A percentile compares a stretch with the other conserved stretches of the same genome.
Conservation (phyloP, 2,113 vertebrate species). For the Gasterosteus nipponicus region DNA sequence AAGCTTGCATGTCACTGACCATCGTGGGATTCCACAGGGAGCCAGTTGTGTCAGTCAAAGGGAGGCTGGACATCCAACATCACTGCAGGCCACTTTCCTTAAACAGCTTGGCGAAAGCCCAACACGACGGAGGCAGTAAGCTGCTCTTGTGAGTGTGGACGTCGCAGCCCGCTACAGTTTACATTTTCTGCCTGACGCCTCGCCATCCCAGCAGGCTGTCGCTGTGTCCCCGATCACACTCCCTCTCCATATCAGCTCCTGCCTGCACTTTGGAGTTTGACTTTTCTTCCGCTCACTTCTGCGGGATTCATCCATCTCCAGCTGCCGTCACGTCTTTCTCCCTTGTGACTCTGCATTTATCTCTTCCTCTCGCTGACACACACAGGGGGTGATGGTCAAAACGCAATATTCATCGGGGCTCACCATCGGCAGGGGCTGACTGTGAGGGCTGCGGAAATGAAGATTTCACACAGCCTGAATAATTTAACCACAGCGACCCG, state of each 20-base stretch:
- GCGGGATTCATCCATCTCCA: constrained; percentile 26
- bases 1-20: constrained; percentile 4
- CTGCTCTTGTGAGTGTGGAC: constrained; percentile 46
- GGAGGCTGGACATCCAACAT: constrained; percentile 47
- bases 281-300: too few species aligned
- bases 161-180: constrained; percentile 7
- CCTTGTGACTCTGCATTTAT: constrained; percentile 59
- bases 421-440: constrained; percentile 70
- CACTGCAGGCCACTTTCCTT: constrained; percentile 32
- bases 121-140: constrained; percentile 38
- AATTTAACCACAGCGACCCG: constrained; percentile 78
- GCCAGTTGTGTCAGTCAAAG: constrained; percentile 25
- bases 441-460: constrained; percentile 73
- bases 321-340: constrained; percentile 22
- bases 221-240: constrained; percentile 46
- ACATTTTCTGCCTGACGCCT: not conserved
- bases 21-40: constrained; percentile 17
- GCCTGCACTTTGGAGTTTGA: constrained; percentile 3
- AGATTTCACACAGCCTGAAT: constrained; percentile 83
- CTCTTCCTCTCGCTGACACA: constrained; percentile 28
- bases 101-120: constrained; percentile 45
- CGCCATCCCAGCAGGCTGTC: constrained; percentile 47
- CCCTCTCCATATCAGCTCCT: constrained; percentile 34
- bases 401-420: constrained; percentile 74
- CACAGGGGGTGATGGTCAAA: constrained; percentile 44